Evolutionary conservation across 1,140 invertebrate species (phyloP).

Genomic region (Aphelinus atriplicis): DNA sequence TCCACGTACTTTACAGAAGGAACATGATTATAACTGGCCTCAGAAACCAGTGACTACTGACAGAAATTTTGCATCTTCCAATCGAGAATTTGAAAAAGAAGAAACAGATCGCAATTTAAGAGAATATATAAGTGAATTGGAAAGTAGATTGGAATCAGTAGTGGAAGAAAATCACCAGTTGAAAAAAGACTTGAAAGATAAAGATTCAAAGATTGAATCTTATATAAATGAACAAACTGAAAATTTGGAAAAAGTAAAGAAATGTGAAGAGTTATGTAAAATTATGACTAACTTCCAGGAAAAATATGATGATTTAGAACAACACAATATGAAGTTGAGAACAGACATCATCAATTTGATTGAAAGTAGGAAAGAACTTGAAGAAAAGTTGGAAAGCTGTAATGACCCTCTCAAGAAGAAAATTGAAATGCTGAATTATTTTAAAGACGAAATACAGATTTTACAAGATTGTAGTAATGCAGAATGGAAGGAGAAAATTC

Average conservation of each 20-base stretch:
- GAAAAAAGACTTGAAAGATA: constrained; percentile 14
- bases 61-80: not conserved
- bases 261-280: constrained; percentile 1
- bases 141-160: not conserved
- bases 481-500: constrained; percentile 17
- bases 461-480: constrained; percentile 22
- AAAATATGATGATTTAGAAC: constrained; percentile 16
- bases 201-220: constrained; percentile 18
- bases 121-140: constrained; percentile 10
- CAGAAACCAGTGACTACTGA: too few relatives aligned
- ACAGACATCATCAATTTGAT: not conserved
- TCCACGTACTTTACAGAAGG: too few relatives aligned
- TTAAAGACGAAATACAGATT: constrained; percentile 29
- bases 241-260: constrained; percentile 13
- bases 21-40: too few relatives aligned
- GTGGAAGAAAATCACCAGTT: constrained; percentile 4
- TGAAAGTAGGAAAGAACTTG: not conserved
- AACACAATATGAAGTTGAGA: constrained; percentile 32
- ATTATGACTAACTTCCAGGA: constrained; percentile 3
- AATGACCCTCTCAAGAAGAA: too few relatives aligned
- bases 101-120: not conserved
- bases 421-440: constrained; percentile 11
- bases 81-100: not conserved
- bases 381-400: not conserved
- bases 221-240: constrained; percentile 6